A percentile compares a stretch with the other conserved stretches of the same genome.
Evolutionary conservation across 2,113 vertebrate species (phyloP).

Genomic region (Anarhynchus alexandrinus): DNA sequence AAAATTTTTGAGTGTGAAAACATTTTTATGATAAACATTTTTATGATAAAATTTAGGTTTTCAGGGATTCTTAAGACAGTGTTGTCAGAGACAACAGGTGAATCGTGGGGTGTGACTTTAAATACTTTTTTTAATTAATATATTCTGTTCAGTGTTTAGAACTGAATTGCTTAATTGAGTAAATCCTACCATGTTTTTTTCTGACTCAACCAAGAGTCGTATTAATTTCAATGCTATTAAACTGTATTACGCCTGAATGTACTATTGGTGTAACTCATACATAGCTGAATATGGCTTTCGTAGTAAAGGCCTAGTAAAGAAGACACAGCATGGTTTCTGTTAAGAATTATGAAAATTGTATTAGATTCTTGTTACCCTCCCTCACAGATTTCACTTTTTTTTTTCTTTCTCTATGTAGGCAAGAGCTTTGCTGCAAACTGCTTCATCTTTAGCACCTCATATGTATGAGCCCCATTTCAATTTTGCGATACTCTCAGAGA

Average conservation of each 20-base stretch:
- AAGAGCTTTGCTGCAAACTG: conserved; percentile 90
- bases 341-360: background rate
- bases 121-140: background rate
- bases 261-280: background rate
- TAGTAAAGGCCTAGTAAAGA: background rate
- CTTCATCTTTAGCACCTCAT: conserved; percentile 87
- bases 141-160: background rate
- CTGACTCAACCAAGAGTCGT: background rate
- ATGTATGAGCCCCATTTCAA: conserved; percentile 98
- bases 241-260: background rate
- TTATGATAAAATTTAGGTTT: background rate
- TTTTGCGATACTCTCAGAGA: conserved; percentile 88
- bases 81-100: background rate
- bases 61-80: background rate
- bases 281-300: background rate
- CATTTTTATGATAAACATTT: background rate
- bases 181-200: background rate
- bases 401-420: conserved; percentile 74
- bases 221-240: background rate
- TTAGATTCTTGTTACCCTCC: background rate
- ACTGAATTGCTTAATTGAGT: background rate
- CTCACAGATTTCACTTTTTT: background rate
- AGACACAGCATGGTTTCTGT: background rate
- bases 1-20: background rate
- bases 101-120: background rate